Conservation (phyloP, 2,888 invertebrate species). For the Harpalus rubripes region DNA sequence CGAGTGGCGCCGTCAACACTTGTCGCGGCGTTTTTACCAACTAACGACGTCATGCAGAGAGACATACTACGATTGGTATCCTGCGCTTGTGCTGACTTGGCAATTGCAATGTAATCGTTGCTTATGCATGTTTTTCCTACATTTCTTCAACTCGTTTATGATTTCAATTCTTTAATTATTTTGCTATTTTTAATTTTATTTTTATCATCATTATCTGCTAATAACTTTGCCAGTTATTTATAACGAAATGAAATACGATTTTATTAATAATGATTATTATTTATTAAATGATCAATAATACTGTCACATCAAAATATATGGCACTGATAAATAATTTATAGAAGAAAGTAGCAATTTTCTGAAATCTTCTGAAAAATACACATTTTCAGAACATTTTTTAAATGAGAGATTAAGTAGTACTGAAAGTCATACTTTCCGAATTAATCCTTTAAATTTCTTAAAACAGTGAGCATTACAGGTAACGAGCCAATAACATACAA, state of each 20-base stretch:
- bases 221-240: slow-evolving; percentile 15
- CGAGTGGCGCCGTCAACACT: slow-evolving; percentile 66
- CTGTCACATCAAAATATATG: background rate
- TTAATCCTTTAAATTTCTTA: too few relatives aligned
- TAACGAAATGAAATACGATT: slow-evolving; percentile 26
- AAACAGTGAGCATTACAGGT: too few relatives aligned
- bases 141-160: slow-evolving; percentile 38
- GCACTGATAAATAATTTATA: background rate
- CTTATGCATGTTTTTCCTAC: slow-evolving; percentile 29
- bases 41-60: slow-evolving; percentile 47
- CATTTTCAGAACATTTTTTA: too few relatives aligned
- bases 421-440: too few relatives aligned
- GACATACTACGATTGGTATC: slow-evolving; percentile 17
- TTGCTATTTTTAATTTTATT: slow-evolving; percentile 34
- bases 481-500: too few relatives aligned
- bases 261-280: slow-evolving; percentile 8
- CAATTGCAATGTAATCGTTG: slow-evolving; percentile 45
- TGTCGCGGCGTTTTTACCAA: slow-evolving; percentile 53
- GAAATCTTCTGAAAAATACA: too few relatives aligned
- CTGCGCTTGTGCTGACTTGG: slow-evolving; percentile 19
- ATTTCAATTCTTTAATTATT: slow-evolving; percentile 15
- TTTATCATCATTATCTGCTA: slow-evolving; percentile 10
- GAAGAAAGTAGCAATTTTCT: background rate
- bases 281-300: background rate
- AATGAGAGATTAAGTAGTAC: too few relatives aligned